These are phyloP conservation scores for Rhinoraja longicauda DNA, from an alignment of 2,797 vertebrate genomes.

Conservation along the genomic window DNA sequence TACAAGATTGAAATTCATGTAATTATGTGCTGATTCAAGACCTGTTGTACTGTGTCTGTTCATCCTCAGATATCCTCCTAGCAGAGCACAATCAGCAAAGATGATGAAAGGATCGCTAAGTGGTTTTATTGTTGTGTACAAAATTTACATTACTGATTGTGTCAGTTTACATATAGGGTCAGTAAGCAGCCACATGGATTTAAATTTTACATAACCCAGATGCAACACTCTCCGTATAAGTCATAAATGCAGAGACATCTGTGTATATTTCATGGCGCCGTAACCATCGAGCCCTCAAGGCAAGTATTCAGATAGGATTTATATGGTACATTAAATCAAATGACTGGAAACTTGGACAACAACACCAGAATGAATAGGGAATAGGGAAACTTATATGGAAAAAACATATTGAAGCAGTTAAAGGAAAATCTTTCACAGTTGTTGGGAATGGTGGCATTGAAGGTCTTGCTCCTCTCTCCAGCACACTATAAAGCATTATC, in stretches of 20 bases:
- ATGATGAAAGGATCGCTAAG: not conserved
- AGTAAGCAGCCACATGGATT: not conserved
- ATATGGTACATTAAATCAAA: not conserved
- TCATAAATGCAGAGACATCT: not conserved
- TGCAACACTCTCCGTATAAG: not conserved
- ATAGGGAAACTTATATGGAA: not conserved
- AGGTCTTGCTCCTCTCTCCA: not conserved
- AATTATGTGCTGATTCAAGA: not conserved
- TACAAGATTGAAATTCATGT: not conserved
- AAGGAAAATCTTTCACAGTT: not conserved
- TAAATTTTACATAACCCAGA: not conserved
- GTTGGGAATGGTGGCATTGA: too few species aligned
- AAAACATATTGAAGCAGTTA: not conserved
- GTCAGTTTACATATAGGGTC: not conserved
- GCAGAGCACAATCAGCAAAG: not conserved
- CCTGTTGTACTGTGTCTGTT: constrained; percentile 7
- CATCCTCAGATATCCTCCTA: not conserved
- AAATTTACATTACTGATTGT: not conserved
- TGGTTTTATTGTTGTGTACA: not conserved
- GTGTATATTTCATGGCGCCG: too few species aligned
- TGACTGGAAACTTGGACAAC: not conserved
- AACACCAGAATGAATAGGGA: not conserved
- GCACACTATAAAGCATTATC: not conserved
- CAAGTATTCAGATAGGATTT: not conserved
- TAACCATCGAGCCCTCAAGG: not conserved